A percentile compares a stretch with the other conserved stretches of the same genome.
Evolutionary conservation across 2,797 vertebrate species (phyloP).

Genomic region (Ambastaia sidthimunki): DNA sequence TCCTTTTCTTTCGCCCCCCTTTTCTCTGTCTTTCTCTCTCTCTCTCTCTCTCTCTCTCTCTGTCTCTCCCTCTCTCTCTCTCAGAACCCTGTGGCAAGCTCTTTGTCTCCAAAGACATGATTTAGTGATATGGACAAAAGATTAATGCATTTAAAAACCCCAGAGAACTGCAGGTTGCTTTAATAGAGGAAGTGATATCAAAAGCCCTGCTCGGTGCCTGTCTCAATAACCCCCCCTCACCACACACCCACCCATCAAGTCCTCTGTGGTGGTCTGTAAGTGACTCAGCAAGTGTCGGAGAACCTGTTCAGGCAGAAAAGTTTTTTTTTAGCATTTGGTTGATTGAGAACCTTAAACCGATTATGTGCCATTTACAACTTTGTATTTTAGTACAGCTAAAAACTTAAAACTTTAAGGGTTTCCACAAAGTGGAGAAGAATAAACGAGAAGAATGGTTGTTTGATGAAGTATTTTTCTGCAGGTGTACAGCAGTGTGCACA

Average conservation of each 20-base stretch:
- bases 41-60: conserved; percentile 25
- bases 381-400: no score
- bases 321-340: neutral
- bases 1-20: conserved; percentile 30
- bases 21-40: conserved; percentile 9
- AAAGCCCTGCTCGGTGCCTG: conserved; percentile 15
- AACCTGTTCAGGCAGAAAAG: neutral
- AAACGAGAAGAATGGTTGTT: no score
- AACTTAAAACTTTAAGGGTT: no score
- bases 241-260: neutral
- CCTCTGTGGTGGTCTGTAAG: neutral
- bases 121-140: conserved; percentile 41
- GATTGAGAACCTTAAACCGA: neutral
- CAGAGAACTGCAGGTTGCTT: conserved; percentile 33
- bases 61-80: neutral
- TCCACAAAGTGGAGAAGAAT: no score
- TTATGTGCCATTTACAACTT: no score
- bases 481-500: neutral
- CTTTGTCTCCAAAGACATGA: conserved; percentile 39
- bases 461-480: neutral
- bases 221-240: neutral
- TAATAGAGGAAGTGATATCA: conserved; percentile 36
- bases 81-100: conserved; percentile 31
- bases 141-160: conserved; percentile 36
- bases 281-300: neutral